phyloP scores from a whole-genome alignment of 2,888 invertebrate species.

The Elmis aenea region DNA sequence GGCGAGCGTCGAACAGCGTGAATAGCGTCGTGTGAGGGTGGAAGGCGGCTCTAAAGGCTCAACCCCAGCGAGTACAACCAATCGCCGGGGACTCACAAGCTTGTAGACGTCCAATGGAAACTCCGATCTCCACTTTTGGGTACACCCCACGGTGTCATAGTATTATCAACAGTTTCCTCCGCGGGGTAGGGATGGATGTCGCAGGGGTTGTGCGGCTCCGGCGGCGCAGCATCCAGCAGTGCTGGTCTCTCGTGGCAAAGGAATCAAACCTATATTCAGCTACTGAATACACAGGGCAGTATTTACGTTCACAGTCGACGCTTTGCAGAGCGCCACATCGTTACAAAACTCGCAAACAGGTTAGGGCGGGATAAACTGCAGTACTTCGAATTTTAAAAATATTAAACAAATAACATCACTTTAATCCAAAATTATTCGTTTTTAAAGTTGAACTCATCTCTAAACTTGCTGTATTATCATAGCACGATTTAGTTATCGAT shows the following conservation, averaged over 20 bases:
- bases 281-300: conserved; percentile 23
- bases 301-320: conserved; percentile 24
- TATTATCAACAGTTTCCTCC: conserved; percentile 27
- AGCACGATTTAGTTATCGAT: too few relatives aligned
- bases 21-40: conserved; percentile 28
- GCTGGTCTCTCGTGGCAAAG: conserved; percentile 42
- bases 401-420: too few relatives aligned
- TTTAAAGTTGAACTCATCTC: too few relatives aligned
- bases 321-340: conserved; percentile 30
- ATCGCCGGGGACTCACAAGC: conserved; percentile 35
- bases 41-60: conserved; percentile 31
- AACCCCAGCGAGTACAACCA: conserved; percentile 33
- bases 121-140: conserved; percentile 22
- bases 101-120: conserved; percentile 29
- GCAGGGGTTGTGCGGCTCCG: conserved; percentile 22
- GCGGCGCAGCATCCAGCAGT: conserved; percentile 29
- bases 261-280: conserved; percentile 26
- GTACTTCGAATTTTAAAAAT: too few relatives aligned
- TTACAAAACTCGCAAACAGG: conserved; percentile 22
- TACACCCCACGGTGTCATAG: conserved; percentile 33
- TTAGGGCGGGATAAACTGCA: too few relatives aligned
- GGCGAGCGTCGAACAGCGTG: conserved; percentile 32
- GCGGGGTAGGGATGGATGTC: conserved; percentile 29
- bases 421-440: too few relatives aligned
- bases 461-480: too few relatives aligned